Percentiles rank a stretch among this genome's conserved stretches.
phyloP scores from a whole-genome alignment of 2,113 vertebrate genomes.

The Malurus melanocephalus region DNA sequence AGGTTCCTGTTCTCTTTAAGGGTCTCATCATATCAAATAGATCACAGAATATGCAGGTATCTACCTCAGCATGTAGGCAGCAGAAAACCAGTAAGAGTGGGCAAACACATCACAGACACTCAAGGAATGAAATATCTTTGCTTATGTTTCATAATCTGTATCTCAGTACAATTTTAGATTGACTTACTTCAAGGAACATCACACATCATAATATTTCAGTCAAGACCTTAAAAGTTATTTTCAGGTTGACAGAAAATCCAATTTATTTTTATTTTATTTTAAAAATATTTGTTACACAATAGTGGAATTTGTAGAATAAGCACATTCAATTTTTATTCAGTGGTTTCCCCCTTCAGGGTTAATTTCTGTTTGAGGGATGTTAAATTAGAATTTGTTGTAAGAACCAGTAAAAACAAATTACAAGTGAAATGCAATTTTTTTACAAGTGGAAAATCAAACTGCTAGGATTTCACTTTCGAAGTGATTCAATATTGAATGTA shows the following conservation, averaged over 20 bases:
- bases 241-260: neutral
- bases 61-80: neutral
- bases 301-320: neutral
- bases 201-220: neutral
- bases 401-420: neutral
- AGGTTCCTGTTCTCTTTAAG: neutral
- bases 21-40: neutral
- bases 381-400: neutral
- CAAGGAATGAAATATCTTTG: neutral
- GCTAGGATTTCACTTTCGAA: neutral
- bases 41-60: fast-evolving
- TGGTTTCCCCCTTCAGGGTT: neutral
- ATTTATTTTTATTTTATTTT: neutral
- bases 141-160: neutral
- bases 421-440: neutral
- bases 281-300: neutral
- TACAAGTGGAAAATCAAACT: neutral
- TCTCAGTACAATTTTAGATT: neutral
- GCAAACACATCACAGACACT: neutral
- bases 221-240: neutral
- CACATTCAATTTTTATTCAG: neutral
- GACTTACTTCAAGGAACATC: neutral
- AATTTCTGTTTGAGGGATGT: neutral
- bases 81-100: neutral
- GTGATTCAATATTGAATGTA: neutral